These are phyloP conservation scores for Pycnonotus jocosus DNA, from an alignment of 2,113 vertebrate species.

Conservation along the genomic window DNA sequence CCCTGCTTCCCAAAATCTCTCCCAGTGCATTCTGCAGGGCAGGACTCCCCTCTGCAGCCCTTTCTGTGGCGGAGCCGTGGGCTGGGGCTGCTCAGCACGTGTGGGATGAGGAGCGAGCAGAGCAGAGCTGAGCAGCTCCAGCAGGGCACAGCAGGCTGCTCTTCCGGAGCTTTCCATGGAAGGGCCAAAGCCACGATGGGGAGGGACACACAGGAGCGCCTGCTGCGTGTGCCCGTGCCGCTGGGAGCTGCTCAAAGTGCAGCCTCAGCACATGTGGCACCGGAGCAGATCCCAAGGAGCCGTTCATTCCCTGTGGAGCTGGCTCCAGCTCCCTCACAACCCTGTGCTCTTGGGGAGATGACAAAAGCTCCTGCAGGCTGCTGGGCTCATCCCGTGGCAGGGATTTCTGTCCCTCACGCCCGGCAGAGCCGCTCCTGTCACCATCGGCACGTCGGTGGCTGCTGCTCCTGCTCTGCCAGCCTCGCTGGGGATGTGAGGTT, in stretches of 20 bases:
- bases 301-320: background rate
- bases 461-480: background rate
- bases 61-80: accelerated
- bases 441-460: background rate
- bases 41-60: background rate
- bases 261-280: background rate
- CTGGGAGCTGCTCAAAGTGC: background rate
- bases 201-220: accelerated
- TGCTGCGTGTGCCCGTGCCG: accelerated
- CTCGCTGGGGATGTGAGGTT: background rate
- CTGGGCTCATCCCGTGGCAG: background rate
- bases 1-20: background rate
- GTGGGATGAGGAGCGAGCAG: background rate
- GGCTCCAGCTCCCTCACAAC: background rate
- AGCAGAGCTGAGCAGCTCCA: background rate
- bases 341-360: background rate
- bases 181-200: background rate
- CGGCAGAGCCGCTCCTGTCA: background rate
- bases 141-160: background rate
- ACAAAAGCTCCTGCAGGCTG: background rate
- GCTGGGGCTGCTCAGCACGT: background rate
- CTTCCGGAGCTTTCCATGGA: background rate
- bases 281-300: accelerated
- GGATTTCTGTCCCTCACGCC: background rate
- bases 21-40: accelerated